These are phyloP conservation scores for Myiozetetes cayanensis DNA, from an alignment of 2,113 vertebrate genomes.

Conservation along the genomic window DNA sequence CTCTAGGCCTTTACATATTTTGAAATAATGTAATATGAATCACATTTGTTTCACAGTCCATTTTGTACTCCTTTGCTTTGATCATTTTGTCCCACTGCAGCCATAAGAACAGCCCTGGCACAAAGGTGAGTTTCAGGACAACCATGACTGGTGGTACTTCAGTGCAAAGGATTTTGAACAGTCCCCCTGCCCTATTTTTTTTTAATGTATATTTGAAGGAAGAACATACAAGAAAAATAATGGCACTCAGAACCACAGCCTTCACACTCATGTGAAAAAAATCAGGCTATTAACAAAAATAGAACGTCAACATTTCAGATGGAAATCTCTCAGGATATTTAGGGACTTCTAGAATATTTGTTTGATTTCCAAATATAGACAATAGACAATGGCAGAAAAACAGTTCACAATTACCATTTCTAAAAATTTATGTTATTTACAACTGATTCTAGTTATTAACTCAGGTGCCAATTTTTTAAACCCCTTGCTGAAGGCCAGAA, in stretches of 20 bases:
- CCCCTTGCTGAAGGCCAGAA: neutral
- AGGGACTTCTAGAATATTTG: neutral
- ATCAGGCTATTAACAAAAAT: neutral
- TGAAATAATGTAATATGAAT: neutral
- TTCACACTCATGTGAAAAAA: neutral
- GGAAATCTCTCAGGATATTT: neutral
- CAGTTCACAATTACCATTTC: neutral
- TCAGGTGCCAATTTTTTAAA: neutral
- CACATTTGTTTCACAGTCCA: neutral
- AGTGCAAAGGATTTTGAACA: neutral
- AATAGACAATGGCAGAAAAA: neutral
- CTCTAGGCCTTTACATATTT: neutral
- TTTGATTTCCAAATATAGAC: neutral
- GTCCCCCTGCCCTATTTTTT: fast-evolving
- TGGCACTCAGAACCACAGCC: neutral
- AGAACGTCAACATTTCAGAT: neutral
- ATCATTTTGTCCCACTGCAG: neutral
- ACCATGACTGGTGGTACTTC: neutral
- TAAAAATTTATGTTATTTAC: neutral
- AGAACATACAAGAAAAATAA: neutral
- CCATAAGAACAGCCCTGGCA: neutral
- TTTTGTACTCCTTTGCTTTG: neutral
- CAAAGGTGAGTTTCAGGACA: neutral
- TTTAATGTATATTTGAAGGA: neutral
- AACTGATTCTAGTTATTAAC: neutral